Base-by-base conservation (phyloP, 92 coral and sea anemone genomes). In the Parazoanthus atlanticus region DNA sequence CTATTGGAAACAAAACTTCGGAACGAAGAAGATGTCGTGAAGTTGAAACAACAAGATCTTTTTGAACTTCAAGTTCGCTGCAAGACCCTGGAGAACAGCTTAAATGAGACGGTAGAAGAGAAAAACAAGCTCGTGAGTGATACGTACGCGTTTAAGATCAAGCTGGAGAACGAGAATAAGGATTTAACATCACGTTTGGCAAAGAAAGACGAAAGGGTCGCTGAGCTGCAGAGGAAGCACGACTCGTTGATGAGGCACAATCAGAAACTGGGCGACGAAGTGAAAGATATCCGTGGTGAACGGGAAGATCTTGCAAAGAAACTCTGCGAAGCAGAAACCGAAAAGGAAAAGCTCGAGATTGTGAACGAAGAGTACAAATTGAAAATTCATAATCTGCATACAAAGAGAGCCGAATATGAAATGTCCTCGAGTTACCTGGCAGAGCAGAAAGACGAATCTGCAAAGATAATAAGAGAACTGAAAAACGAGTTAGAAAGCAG, bases 111-210 rank as follows among this genome's bases (percentile, higher is more conserved):
- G 64, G 94, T 90, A 21, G 91, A 90, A 52, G 96, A 92, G 33
- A 88, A 82, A 85, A 88, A 43, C 3, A 71, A 85, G 31, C 90
- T 92, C 41, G 92, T 93, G 47, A 93, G 89, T 56, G 96, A 94
- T 74, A 91, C 92, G 47, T 91, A 90, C 74, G 74, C 91, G 40
- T 94, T 90, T 82, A 95, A 93, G 58, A 74, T 86, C 78, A 93
- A 93, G 77, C 85, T 93, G 71, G 94, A 92, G 10, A 82, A 76
- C 61, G 88, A 91, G 66, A 92, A 90, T 56, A 86, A 89, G 54
- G 96, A 93, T 49, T 91, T 95, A 54, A 54, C 75, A 30, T 90
- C 90, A 66, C 91, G 86, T 47, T 80, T 90, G 29, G 89, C 92
- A 41, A 90, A 78, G 23, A 93, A 92, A 66, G 96, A 93, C 31